Evolutionary conservation across 2,113 vertebrate species (phyloP), one percentile per base, ranked within the genome.

Genomic region (Montifringilla adamsi): DNA sequence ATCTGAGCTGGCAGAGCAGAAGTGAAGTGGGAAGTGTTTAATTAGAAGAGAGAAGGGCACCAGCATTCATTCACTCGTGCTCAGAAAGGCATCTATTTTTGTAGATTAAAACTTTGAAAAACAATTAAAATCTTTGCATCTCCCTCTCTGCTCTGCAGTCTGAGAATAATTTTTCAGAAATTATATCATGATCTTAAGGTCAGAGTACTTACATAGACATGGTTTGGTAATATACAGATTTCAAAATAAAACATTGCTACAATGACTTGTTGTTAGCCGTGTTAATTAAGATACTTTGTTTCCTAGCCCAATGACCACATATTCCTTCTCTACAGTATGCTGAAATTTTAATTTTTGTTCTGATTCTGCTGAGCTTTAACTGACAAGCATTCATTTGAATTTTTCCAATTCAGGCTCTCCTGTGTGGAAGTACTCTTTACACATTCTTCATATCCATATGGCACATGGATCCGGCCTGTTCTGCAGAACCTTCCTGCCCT

Each of bases 21-120:
- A 96, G 33, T 89, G 56, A 84, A 95, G 94, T 95, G 63, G 83
- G 94, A 93, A 95, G 92, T n/a, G 21, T 87, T 91, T 90, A 90
- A 93, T 89, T 84, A 95, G 64, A 88, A 59, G 28, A 84, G 21
- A 77, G 35, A 77, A 86, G 80, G 60, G 46, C 83, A 92, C 28
- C 27, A 69, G 24, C 17, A 69, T 74, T 89, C 30, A 77, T 84
- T 79, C 39, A 49, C 30, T 79, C 3, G 1, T 74, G 39, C 74
- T 84, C 67, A 83, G 59, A 89, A 87, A 84, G 50, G 30, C 43
- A 70, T 80, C 69, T 91, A 30, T 94, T 93, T 89, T 80, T 63
- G 24, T 64, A 73, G 39, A 64, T 20, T 8, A 75, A 62, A 86
- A 75, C 23, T 50, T 63, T 44, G 56, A 87, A 79, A 46, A 95